These are phyloP conservation scores for Atlantisia rogersi DNA, from an alignment of 2,113 vertebrate genomes.

Conservation along the genomic window DNA sequence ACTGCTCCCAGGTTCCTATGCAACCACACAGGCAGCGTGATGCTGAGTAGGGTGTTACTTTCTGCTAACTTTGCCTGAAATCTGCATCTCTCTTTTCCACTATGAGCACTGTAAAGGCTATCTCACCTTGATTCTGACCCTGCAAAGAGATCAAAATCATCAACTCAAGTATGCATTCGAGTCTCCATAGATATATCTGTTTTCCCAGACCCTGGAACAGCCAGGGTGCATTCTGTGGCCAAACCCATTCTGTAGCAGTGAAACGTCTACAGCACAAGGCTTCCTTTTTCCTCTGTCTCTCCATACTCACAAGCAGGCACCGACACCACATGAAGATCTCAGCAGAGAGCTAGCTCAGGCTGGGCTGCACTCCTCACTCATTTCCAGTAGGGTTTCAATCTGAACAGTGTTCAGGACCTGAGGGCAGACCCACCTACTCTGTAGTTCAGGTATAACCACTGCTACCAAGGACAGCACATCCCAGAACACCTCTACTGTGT, in stretches of 20 bases:
- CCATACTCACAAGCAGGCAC: not conserved
- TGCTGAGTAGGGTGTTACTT: not conserved
- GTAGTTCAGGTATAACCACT: not conserved
- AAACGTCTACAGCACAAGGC: not conserved
- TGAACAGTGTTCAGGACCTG: not conserved
- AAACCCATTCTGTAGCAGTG: not conserved
- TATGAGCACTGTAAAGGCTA: not conserved
- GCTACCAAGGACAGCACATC: accelerated
- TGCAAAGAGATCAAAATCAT: not conserved
- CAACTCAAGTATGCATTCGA: accelerated
- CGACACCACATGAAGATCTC: not conserved
- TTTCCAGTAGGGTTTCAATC: not conserved
- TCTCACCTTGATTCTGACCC: not conserved
- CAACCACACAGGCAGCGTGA: not conserved
- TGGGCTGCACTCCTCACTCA: not conserved
- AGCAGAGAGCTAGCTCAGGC: not conserved
- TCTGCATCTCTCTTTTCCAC: not conserved
- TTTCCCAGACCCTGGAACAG: not conserved
- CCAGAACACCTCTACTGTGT: not conserved
- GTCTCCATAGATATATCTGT: not conserved
- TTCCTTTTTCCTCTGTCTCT: not conserved
- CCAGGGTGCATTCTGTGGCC: not conserved
- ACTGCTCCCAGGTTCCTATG: not conserved
- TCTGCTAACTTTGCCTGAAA: not conserved
- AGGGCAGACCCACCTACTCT: not conserved